Conservation (phyloP, 2,113 vertebrate genomes). For the Pogonocichla stellata region DNA sequence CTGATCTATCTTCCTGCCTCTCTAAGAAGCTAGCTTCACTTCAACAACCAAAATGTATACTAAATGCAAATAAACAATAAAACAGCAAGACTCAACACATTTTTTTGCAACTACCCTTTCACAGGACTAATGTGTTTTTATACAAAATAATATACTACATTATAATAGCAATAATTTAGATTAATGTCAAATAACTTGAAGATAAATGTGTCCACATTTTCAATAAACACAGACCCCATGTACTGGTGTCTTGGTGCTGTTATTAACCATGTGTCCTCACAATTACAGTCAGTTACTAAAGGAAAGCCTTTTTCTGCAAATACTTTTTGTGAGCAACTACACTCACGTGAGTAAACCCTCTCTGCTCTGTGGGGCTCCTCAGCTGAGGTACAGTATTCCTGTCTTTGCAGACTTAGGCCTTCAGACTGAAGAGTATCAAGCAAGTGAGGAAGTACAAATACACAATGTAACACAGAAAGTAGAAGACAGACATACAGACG, state of each 20-base stretch:
- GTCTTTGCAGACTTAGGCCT: neutral
- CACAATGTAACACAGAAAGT: neutral
- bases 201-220: conserved; percentile 41
- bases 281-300: neutral
- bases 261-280: conserved; percentile 44
- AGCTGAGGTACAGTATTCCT: neutral
- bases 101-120: conserved; percentile 50
- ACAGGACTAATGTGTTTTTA: conserved; percentile 68
- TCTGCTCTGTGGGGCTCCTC: neutral
- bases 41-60: conserved; percentile 8
- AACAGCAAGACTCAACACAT: conserved; percentile 21
- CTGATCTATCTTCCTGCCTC: conserved; percentile 26
- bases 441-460: conserved; percentile 16
- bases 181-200: conserved; percentile 62
- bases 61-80: conserved; percentile 51
- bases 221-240: neutral
- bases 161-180: conserved; percentile 72
- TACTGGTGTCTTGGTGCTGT: conserved; percentile 8
- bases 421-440: neutral
- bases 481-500: neutral
- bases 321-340: neutral
- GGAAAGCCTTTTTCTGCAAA: conserved; percentile 30
- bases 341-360: neutral
- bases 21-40: conserved; percentile 25
- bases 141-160: conserved; percentile 66